Percentiles rank a stretch among this genome's conserved stretches.
Evolutionary conservation across 2,888 invertebrate genomes (phyloP).

Genomic region (Schizaphis graminum): DNA sequence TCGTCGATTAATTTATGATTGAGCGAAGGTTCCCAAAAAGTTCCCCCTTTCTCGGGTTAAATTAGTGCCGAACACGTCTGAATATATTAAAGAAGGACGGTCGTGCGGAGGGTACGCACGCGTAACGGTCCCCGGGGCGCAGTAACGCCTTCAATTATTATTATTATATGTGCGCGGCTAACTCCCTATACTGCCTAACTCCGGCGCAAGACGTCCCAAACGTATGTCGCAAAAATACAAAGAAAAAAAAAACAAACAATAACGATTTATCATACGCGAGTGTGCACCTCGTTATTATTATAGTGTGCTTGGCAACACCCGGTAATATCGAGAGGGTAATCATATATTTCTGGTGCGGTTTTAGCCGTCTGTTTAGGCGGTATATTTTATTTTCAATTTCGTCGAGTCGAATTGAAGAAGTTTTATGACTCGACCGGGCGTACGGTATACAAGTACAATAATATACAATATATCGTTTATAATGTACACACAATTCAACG

Average conservation of each 20-base stretch:
- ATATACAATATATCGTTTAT: not conserved
- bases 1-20: slow-evolving; percentile 55
- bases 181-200: not conserved
- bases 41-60: slow-evolving; percentile 40
- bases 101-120: not conserved
- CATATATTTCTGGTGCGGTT: slow-evolving; percentile 15
- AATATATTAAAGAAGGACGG: slow-evolving; percentile 23
- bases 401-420: slow-evolving; percentile 13
- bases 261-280: slow-evolving; percentile 60
- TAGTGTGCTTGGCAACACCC: slow-evolving; percentile 41
- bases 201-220: not conserved
- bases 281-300: slow-evolving; percentile 57
- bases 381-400: slow-evolving; percentile 40
- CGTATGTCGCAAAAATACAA: slow-evolving; percentile 51
- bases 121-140: slow-evolving; percentile 52
- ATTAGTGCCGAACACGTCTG: slow-evolving; percentile 48
- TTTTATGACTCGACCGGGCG: slow-evolving; percentile 7
- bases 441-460: not conserved
- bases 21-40: slow-evolving; percentile 27
- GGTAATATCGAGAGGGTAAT: slow-evolving; percentile 38
- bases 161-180: slow-evolving; percentile 2
- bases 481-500: not conserved
- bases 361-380: not conserved
- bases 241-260: slow-evolving; percentile 37
- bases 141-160: slow-evolving; percentile 65